phyloP scores from a whole-genome alignment of 2,797 vertebrate species.

The Siniperca undulata region DNA sequence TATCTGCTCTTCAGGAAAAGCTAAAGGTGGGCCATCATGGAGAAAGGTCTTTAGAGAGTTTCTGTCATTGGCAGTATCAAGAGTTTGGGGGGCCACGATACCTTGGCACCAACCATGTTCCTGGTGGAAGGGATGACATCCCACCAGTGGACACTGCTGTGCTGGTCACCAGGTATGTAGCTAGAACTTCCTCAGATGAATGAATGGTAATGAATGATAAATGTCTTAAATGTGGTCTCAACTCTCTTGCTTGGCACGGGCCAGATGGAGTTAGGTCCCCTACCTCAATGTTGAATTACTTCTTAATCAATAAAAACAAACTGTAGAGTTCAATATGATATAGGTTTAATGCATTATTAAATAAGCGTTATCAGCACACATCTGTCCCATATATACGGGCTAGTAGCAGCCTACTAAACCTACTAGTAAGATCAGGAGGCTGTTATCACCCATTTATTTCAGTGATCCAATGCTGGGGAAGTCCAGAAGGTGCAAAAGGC shows the following conservation, averaged over 20 bases:
- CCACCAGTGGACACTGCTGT: slow-evolving; percentile 94
- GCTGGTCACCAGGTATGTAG: slow-evolving; percentile 93
- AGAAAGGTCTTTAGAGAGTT: slow-evolving; percentile 95
- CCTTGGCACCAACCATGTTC: slow-evolving; percentile 93
- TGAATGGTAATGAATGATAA: not conserved
- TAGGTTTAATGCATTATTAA: too few relatives aligned
- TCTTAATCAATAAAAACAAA: too few relatives aligned
- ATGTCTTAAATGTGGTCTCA: not conserved
- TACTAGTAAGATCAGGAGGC: too few relatives aligned
- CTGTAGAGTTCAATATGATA: too few relatives aligned
- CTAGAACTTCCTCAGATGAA: not conserved
- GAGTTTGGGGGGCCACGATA: slow-evolving; percentile 91
- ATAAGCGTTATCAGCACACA: too few relatives aligned
- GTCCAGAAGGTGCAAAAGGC: too few relatives aligned
- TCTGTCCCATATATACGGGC: too few relatives aligned
- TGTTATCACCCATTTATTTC: too few relatives aligned
- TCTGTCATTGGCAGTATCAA: slow-evolving; percentile 97
- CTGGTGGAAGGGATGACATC: slow-evolving; percentile 90
- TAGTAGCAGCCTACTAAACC: too few relatives aligned
- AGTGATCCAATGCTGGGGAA: too few relatives aligned
- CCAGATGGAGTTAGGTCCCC: too few relatives aligned
- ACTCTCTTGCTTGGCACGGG: not conserved
- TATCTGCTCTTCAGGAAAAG: slow-evolving; percentile 84
- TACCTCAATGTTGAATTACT: too few relatives aligned
- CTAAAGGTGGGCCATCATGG: slow-evolving; percentile 95